A percentile compares a stretch with the other conserved stretches of the same genome.
These are phyloP conservation scores for Disparrhopalites patrizii DNA, from an alignment of 2,888 invertebrate species.

Conservation along the genomic window DNA sequence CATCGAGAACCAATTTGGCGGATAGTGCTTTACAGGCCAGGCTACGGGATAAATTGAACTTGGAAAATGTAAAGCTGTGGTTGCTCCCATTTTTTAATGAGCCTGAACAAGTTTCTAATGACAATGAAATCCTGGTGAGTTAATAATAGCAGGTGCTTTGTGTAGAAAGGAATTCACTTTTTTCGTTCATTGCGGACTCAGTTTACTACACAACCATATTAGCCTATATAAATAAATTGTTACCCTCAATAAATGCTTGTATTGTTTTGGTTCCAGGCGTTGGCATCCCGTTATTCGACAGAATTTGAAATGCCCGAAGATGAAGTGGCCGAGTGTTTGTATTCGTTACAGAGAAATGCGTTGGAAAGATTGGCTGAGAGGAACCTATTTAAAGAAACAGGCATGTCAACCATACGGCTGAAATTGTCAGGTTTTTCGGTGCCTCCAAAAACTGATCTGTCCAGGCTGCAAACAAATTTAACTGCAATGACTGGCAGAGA, in stretches of 20 bases:
- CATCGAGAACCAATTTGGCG: conserved; percentile 19
- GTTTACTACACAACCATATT: not conserved
- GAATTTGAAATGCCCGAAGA: conserved; percentile 57
- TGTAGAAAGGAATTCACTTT: no score
- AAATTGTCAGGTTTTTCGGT: conserved; percentile 58
- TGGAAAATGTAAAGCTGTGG: conserved; percentile 70
- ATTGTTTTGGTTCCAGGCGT: conserved; percentile 55
- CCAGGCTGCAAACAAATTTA: conserved; percentile 59
- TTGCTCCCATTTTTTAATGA: conserved; percentile 64
- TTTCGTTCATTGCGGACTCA: no score
- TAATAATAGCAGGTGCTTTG: no score
- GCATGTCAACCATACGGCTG: conserved; percentile 68
- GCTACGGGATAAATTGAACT: conserved; percentile 63
- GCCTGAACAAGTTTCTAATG: conserved; percentile 54
- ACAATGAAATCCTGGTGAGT: conserved; percentile 55
- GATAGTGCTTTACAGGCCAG: conserved; percentile 40
- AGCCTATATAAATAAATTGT: not conserved
- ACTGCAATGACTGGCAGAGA: conserved; percentile 56
- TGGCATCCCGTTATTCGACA: conserved; percentile 61
- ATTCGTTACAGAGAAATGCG: conserved; percentile 65
- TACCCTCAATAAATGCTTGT: not conserved
- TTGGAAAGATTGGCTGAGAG: conserved; percentile 68
- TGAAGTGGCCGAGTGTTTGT: conserved; percentile 58
- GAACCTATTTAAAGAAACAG: conserved; percentile 65
- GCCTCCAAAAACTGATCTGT: conserved; percentile 53